phyloP scores from a whole-genome alignment of 2,113 vertebrate genomes.

The Perca flavescens region DNA sequence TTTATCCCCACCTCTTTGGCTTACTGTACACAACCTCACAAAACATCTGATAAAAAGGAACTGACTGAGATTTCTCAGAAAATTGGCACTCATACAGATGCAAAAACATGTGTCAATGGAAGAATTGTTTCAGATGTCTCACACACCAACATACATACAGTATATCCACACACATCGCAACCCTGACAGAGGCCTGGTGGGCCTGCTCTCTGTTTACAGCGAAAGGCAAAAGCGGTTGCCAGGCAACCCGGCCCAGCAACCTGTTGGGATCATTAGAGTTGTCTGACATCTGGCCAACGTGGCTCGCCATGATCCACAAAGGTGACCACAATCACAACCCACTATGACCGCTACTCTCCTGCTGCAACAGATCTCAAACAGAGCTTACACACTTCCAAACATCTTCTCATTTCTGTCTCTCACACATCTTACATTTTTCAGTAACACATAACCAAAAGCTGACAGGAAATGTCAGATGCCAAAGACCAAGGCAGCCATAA shows the following conservation, averaged over 20 bases:
- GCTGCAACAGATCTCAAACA: slow-evolving; percentile 68
- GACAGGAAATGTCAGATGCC: slow-evolving; percentile 31
- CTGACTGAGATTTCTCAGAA: slow-evolving; percentile 35
- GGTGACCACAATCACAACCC: slow-evolving; percentile 68
- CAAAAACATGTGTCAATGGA: slow-evolving; percentile 36
- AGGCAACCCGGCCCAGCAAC: slow-evolving; percentile 79
- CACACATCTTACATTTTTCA: slow-evolving; percentile 16
- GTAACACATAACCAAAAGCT: slow-evolving; percentile 19
- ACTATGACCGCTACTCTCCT: slow-evolving; percentile 47
- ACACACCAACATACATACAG: slow-evolving; percentile 46
- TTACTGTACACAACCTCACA: slow-evolving; percentile 61
- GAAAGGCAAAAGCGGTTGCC: slow-evolving; percentile 81
- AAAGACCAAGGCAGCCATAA: slow-evolving; percentile 20
- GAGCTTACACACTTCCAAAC: slow-evolving; percentile 34
- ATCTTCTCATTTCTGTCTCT: slow-evolving; percentile 23
- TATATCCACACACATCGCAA: slow-evolving; percentile 48
- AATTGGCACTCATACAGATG: slow-evolving; percentile 2
- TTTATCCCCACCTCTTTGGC: slow-evolving; percentile 41
- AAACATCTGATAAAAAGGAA: slow-evolving; percentile 48
- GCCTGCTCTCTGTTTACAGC: slow-evolving; percentile 79
- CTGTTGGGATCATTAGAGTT: slow-evolving; percentile 81
- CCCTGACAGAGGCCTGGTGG: slow-evolving; percentile 74
- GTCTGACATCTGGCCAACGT: slow-evolving; percentile 78
- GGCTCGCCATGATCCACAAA: slow-evolving; percentile 59
- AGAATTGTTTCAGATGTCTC: slow-evolving; percentile 39